Base-by-base conservation (phyloP, 2,113 vertebrate genomes). In the Phoxinus phoxinus region DNA sequence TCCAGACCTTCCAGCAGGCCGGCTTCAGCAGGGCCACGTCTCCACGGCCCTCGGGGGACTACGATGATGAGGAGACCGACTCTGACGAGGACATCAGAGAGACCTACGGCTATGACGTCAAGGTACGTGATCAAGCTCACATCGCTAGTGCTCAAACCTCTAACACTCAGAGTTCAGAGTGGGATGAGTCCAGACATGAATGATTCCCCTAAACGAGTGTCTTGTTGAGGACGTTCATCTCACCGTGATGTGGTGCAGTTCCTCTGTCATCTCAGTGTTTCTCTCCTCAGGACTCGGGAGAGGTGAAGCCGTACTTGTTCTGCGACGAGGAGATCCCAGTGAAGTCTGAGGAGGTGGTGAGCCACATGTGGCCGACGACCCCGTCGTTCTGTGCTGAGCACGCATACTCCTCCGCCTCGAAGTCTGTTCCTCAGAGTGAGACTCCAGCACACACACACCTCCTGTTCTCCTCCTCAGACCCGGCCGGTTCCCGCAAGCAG, bases 271-370 rank as follows among this genome's bases (percentile, higher is more conserved):
- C 15, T 46, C 27, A 73, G 8, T 37, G 48, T 23, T 21, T 46
- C 32, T 79, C 0, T 69, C 11, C 35, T 37, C 89, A 99, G 98
- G 98, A 99, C 86, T 95, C 96, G 4, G 96, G 96, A n/a, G 98
- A 97, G 85, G 95, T 98, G 84, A 99, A 99, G 89, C 98, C 98
- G 0, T 99, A 99, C 89, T 94, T 99, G 56, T 99, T 99, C 88
- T 99, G 98, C 85, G 98, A 99, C 86, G 98, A 99, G 89, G 98
- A 99, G 92, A 99, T 99, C 72, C 98, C 98, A 0, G 98, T 99
- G 21, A 99, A 99, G 86, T 99, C 98, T 3, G 98, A 99, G 90
- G 98, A 99, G 90, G 97, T 99, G n/a, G 98, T 99, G 85, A 99
- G 97, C 85, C 98, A 99, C 92, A 99, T 99, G 96, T 99, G 98